Evolutionary conservation across 1,140 invertebrate genomes (phyloP), one percentile per base, ranked within the genome.

Genomic region (Drosophila triauraria): DNA sequence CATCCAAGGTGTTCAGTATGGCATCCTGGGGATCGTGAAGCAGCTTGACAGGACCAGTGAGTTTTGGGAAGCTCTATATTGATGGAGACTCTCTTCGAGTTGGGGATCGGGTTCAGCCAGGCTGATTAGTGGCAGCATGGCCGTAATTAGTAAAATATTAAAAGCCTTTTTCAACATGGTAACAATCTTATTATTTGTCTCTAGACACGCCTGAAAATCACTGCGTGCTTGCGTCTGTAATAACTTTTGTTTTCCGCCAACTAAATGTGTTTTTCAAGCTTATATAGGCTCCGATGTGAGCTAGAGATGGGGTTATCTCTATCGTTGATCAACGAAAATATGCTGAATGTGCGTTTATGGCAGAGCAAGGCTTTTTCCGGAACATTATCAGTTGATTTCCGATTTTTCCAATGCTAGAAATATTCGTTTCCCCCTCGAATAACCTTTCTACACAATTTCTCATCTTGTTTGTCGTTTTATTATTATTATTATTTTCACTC

Each of bases 191-290:
- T 64, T 40, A 8, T 2, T 38, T 40, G n/a, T 72, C 13, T 43
- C 5, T 17, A 44, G 15, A 30, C 74, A 85, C 85, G 86, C 85
- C 85, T 79, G 78, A 67, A 58, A 48, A 68, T 82, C 82, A 90
- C 86, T 90, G 85, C 85, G 85, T 64, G 81, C 80, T 71, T 15
- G 51, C 23, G 57, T 30, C 42, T 69, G 57, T 78, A 85, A 81
- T 68, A 61, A 67, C 57, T 71, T 79, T 81, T 53, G 56, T 62
- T 56, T 30, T 42, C 32, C n/a, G 7, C 23, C 17, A 17, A 32
- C 25, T 47, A 15, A 61, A 17, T 40, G 25, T 3, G 6, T 30
- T 32, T 12, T 15, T 0, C 4, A 5, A 17, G 35, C 38, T 84
- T 87, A 67, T 78, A 84, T 88, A 90, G 62, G 9, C 25, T 77